Base-by-base conservation (phyloP, 2,888 invertebrate genomes). In the Athetis lepigone region DNA sequence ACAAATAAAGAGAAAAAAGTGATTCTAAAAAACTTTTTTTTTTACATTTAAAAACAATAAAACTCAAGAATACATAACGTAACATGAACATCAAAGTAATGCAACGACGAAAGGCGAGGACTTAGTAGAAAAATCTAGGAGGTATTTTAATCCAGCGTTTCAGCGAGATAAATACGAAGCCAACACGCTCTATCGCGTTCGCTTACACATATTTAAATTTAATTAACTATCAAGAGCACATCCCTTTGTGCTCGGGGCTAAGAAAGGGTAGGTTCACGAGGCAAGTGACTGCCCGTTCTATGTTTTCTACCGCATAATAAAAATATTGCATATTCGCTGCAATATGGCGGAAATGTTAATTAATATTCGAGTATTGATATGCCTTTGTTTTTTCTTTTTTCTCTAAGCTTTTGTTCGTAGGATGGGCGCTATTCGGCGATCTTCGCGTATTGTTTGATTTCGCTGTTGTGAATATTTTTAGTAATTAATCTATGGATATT, bases 201-300 rank as follows among this genome's bases (percentile, higher is more conserved):
- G 42, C 68, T 76, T 77, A 75, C 77, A 76, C 87, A 88, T 88
- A 90, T 92, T 90, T 87, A 85, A 88, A 90, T 90, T 92, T 93
- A 92, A 93, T 93, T 93, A 93, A 92, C 90, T 91, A 89, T 89
- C 85, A 89, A 85, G 83, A 82, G 86, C 88, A 88, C 84, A 88
- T 89, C 88, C 84, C 86, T 92, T 92, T 92, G 88, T 91, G 84
- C 82, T 68, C 60, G 50, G 60, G 76, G 79, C 79, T 70, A 85
- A 88, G 87, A 84, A 88, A 86, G 82, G 77, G 81, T 86, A 85
- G 84, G 85, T 86, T 86, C 81, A 82, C 82, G 72, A 67, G 75
- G 83, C 80, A 85, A 88, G 88, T 87, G 85, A 86, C 85, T 86
- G 86, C 81, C 82, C 78, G 70, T 73, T 80, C 77, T 72, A 72